These are phyloP conservation scores for Empidonax traillii DNA, from an alignment of 2,113 vertebrate genomes.

Conservation along the genomic window DNA sequence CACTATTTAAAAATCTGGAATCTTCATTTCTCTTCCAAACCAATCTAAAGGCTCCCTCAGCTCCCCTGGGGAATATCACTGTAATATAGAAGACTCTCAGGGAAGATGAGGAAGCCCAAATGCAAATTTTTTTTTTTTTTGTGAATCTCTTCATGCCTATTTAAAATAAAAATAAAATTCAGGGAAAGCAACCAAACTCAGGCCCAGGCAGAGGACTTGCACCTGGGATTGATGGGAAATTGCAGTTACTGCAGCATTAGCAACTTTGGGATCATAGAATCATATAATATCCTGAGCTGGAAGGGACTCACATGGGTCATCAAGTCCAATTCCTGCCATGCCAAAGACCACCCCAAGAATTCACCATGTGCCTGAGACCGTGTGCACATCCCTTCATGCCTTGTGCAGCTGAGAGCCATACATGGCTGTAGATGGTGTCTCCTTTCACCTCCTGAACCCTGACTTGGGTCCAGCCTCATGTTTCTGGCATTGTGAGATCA, in stretches of 20 bases:
- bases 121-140: neutral
- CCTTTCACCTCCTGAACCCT: neutral
- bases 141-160: neutral
- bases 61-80: neutral
- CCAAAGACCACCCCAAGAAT: neutral
- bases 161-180: neutral
- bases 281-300: neutral
- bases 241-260: neutral
- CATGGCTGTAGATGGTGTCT: neutral
- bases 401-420: neutral
- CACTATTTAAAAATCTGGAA: conserved; percentile 38
- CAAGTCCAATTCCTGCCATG: neutral
- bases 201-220: neutral
- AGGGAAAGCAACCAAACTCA: neutral
- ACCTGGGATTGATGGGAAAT: neutral
- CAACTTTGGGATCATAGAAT: neutral
- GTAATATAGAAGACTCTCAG: neutral
- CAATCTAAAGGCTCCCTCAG: neutral
- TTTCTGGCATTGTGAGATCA: neutral
- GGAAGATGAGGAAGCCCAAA: neutral
- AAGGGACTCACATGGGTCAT: neutral
- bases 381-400: neutral
- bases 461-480: neutral
- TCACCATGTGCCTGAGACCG: neutral
- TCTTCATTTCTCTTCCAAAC: conserved; percentile 39